Evolutionary conservation across 2,113 vertebrate genomes (phyloP), one percentile per base, ranked within the genome.

Genomic region (Anoura caudifer): DNA sequence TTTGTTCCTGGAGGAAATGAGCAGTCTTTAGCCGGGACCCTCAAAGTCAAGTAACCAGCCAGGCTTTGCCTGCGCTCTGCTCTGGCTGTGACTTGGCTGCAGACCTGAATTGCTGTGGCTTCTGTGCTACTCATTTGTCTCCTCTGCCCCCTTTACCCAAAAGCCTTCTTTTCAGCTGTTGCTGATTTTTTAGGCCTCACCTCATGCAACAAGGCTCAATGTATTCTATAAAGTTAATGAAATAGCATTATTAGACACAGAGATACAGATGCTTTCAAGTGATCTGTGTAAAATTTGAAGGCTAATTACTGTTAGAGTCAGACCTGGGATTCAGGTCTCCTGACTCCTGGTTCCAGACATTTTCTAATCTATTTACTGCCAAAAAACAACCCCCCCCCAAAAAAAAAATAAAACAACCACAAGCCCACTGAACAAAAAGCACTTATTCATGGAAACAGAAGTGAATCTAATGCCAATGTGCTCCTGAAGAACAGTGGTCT

Each of bases 1-100:
- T 97, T 95, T 84, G 87, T 85, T 92, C 56, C 84, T 72, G 31
- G 56, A 94, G 69, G 81, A 95, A 93, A 90, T 36, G 24, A 90
- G 24, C 1, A 26, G 47, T 84, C n/a, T 52, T 92, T 93, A 87
- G 91, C 59, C 84, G 63, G 47, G 43, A 87, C 56, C 38, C 22
- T 87, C 45, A 52, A 72, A 84, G 83, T 93, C 70, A 87, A 93
- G 93, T 95, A 31, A 41, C 54, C 13, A 2, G 1, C 22, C 54
- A 33, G 43, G 33, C 63, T 56, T 80, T 28, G 4, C 3, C 38
- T 36, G 20, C 26, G 11, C 56, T 86, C 20, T 76, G 16, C 4
- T 52, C 75, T 75, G 28, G 20, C 24, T 11, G 19, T 54, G 31
- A 69, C 67, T n/a, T 81, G 54, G 65, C 79, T 3, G 8, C 81